Evolutionary conservation across 2,113 vertebrate genomes (phyloP).

Genomic region (Lycaon pictus): DNA sequence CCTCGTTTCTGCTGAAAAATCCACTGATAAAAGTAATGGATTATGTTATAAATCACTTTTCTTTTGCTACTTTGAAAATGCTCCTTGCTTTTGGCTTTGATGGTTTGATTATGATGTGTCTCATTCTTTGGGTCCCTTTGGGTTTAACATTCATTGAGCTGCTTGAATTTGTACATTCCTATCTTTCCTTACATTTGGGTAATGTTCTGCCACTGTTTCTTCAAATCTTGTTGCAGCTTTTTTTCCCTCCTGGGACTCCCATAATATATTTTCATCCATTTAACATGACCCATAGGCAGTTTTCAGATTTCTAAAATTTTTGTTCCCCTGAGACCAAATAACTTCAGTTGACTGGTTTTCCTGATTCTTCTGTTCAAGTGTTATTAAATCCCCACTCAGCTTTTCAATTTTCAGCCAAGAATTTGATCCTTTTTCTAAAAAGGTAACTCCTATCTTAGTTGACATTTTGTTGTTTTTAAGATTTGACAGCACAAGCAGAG

Average conservation of each 20-base stretch:
- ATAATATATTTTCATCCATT: not conserved
- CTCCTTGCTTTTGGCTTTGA: not conserved
- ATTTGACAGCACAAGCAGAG: too few species aligned
- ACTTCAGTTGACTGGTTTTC: not conserved
- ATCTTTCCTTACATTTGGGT: not conserved
- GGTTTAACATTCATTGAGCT: not conserved
- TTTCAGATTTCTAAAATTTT: not conserved
- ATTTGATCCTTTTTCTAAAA: not conserved
- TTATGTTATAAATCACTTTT: not conserved
- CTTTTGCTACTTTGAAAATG: not conserved
- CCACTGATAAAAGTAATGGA: not conserved
- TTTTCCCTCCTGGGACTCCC: not conserved
- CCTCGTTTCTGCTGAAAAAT: not conserved
- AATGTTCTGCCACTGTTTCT: not conserved
- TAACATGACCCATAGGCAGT: not conserved
- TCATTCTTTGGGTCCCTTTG: not conserved
- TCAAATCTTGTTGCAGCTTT: not conserved
- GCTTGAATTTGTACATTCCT: not conserved
- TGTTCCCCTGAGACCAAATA: not conserved
- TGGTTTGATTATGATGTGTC: not conserved
- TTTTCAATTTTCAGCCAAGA: not conserved
- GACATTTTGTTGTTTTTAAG: not conserved
- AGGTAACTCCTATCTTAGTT: not conserved
- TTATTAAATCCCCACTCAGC: not conserved
- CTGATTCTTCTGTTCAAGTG: not conserved